Conservation (phyloP, 1,140 invertebrate genomes). For the Drosophila tristis region DNA sequence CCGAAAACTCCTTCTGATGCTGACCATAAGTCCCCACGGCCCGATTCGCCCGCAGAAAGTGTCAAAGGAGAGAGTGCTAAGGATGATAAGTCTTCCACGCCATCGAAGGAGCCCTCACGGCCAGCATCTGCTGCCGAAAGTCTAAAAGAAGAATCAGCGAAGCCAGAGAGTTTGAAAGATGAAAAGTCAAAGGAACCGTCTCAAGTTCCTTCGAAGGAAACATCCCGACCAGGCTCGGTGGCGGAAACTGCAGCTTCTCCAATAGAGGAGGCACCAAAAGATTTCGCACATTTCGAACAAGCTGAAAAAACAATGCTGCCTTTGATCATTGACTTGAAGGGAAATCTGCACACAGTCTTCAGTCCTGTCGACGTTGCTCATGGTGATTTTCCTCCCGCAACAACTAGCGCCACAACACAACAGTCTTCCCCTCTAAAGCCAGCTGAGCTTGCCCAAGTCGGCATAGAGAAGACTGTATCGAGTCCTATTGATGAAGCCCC, state of each 20-base stretch:
- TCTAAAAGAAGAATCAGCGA: too few species aligned
- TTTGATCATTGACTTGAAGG: conserved; percentile 3
- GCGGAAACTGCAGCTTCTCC: conserved; percentile 56
- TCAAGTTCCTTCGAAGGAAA: conserved; percentile 47
- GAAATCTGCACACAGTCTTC: conserved; percentile 20
- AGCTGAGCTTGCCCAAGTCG: conserved; percentile 21
- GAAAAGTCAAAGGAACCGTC: conserved; percentile 41
- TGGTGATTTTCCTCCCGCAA: conserved; percentile 26
- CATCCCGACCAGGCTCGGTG: conserved; percentile 51
- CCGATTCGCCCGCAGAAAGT: conserved; percentile 48
- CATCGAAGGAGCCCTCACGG: conserved; percentile 31
- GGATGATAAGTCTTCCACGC: conserved; percentile 5
- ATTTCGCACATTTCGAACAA: conserved; percentile 7
- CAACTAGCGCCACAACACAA: conserved; percentile 25
- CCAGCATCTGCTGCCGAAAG: conserved; percentile 16
- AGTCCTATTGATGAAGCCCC: conserved; percentile 36
- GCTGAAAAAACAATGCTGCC: neutral
- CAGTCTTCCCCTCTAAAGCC: neutral
- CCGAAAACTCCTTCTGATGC: conserved; percentile 12
- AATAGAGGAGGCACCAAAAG: conserved; percentile 37
- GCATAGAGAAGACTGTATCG: conserved; percentile 19
- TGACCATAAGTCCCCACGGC: conserved; percentile 24
- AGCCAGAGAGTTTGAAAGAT: neutral
- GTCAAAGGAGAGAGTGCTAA: conserved; percentile 16
- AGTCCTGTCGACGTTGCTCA: conserved; percentile 41